Percentiles rank a stretch among this genome's conserved stretches.
Conservation (phyloP, 1,140 invertebrate species). For the Papilio xuthus region DNA sequence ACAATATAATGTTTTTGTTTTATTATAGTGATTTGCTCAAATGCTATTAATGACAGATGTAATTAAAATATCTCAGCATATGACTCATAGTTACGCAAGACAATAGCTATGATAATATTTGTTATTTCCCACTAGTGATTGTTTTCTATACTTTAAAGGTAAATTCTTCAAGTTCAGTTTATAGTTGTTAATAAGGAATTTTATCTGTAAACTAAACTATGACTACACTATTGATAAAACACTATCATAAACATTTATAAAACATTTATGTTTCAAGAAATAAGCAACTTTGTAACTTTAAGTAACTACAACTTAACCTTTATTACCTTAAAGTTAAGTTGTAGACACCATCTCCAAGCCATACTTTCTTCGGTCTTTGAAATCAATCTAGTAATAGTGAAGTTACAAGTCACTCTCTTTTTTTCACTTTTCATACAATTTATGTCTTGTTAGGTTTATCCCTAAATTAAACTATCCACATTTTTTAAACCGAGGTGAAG, state of each 20-base stretch:
- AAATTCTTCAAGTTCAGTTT: constrained; percentile 13
- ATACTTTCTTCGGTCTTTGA: too few relatives aligned
- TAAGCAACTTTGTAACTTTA: background rate
- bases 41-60: background rate
- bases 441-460: too few relatives aligned
- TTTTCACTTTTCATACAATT: too few relatives aligned
- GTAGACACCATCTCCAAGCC: too few relatives aligned
- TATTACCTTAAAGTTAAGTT: too few relatives aligned
- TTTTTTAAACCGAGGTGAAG: too few relatives aligned
- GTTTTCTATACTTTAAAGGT: background rate
- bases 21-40: background rate
- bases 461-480: too few relatives aligned
- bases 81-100: background rate
- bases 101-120: constrained; percentile 11
- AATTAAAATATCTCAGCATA: background rate
- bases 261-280: background rate
- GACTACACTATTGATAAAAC: constrained; percentile 4
- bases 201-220: constrained; percentile 22
- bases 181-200: background rate
- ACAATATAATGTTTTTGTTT: background rate
- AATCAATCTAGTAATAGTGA: too few relatives aligned
- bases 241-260: background rate
- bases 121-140: background rate
- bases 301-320: too few relatives aligned
- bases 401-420: too few relatives aligned